These are phyloP conservation scores for Quiscalus mexicanus DNA, from an alignment of 2,113 vertebrate genomes.

Conservation along the genomic window DNA sequence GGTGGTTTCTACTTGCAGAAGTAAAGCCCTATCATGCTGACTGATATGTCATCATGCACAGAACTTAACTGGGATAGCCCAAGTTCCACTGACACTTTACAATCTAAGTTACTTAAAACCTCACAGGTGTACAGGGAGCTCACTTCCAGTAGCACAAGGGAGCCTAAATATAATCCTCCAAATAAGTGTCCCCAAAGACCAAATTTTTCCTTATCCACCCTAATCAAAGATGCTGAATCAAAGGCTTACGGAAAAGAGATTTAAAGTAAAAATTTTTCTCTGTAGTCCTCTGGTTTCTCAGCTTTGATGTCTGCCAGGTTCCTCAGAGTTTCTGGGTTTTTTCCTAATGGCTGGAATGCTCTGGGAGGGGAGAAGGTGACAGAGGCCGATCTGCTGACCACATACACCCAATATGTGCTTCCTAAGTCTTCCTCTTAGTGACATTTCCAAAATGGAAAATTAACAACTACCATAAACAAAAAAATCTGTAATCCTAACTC, in stretches of 20 bases:
- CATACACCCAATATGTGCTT: neutral
- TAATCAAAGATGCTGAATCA: neutral
- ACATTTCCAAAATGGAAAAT: constrained; percentile 56
- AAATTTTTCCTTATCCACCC: neutral
- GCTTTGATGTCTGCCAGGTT: neutral
- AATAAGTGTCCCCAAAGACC: neutral
- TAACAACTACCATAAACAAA: constrained; percentile 26
- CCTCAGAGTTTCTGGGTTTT: neutral
- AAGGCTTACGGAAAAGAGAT: neutral
- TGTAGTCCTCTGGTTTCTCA: neutral
- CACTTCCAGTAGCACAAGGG: neutral
- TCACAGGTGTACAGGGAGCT: neutral
- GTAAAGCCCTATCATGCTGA: neutral
- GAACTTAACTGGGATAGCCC: neutral
- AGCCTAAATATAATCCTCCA: neutral
- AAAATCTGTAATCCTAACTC: constrained; percentile 64
- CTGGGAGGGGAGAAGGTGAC: neutral
- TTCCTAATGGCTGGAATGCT: neutral
- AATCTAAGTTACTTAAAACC: neutral
- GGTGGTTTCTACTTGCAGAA: constrained; percentile 8
- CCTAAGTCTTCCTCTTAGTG: neutral
- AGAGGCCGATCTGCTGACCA: neutral
- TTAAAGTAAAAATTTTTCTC: neutral
- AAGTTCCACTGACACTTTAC: neutral
- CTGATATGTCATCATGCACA: neutral